Evolutionary conservation across 2,797 vertebrate species (phyloP), one percentile per base, ranked within the genome.

Genomic region (Sparus aurata): DNA sequence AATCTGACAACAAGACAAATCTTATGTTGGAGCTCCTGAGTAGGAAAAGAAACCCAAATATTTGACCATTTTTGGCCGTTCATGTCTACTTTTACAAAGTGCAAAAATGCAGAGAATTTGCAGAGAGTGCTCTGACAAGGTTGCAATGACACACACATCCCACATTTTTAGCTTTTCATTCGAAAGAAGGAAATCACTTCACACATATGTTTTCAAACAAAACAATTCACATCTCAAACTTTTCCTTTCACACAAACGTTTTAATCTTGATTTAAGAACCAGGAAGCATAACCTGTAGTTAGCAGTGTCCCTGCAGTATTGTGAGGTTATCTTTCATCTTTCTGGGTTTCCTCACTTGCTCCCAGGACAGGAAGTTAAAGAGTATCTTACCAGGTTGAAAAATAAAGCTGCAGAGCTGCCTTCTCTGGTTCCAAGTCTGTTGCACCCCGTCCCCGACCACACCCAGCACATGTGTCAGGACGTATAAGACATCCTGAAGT

Each of bases 91-190:
- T 58, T n/a, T 59, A 55, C 43, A 68, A 68, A 53, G 49, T 27
- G 64, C 34, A 84, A 75, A 77, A 72, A 85, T 85, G 53, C 53
- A 49, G 62, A 65, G 68, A 78, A 78, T 53, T 43, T 80, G 70
- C 60, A 69, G 49, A 45, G 45, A 49, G 23, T 60, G 47, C 18
- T 38, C 16, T 4, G 45, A 41, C 49, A 54, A 55, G 2, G 15
- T 53, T 73, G 16, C 38, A 2, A 1, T 27, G 13, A 8, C 53
- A 16, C 66, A 30, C 25, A 38, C 25, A 27, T 46, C 13, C 16
- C 54, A n/a, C 30, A 54, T 47, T 59, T 54, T 23, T 16, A 69
- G 17, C 17, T 20, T 60, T 70, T 63, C 23, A 46, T 65, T 46
- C 46, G 34, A 65, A 34, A 53, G 23, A 18, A 46, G 18, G 9